Conservation (phyloP, 1,140 invertebrate genomes). For the Monomorium pharaonis region DNA sequence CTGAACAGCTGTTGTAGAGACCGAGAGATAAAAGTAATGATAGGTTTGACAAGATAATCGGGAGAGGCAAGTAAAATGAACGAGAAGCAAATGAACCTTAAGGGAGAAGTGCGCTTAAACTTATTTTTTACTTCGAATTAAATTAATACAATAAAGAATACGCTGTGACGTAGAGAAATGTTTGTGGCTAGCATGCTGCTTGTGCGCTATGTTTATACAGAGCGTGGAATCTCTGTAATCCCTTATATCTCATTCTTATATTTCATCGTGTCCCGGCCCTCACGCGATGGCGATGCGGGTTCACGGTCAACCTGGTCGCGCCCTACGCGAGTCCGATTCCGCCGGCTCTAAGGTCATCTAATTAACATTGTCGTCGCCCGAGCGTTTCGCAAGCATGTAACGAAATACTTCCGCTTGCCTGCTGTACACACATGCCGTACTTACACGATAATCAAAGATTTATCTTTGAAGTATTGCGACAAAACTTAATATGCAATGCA, state of each 20-base stretch:
- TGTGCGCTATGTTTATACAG: neutral
- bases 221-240: neutral
- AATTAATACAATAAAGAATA: neutral
- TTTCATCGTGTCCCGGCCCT: conserved; percentile 22
- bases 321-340: conserved; percentile 30
- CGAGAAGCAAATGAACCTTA: neutral
- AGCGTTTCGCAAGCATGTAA: neutral
- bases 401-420: neutral
- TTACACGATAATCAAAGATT: conserved; percentile 4
- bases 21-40: neutral
- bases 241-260: conserved; percentile 14
- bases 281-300: conserved; percentile 52
- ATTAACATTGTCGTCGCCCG: conserved; percentile 25
- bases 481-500: neutral
- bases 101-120: neutral
- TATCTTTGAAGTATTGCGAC: neutral
- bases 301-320: conserved; percentile 53
- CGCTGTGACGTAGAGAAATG: neutral
- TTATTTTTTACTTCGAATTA: neutral
- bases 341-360: conserved; percentile 40
- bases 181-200: neutral
- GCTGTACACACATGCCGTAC: too few relatives aligned
- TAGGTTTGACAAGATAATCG: neutral
- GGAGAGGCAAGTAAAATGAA: neutral
- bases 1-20: too few relatives aligned